Percentiles rank a stretch among this genome's conserved stretches.
These are phyloP conservation scores for Salvelinus sp. DNA, from an alignment of 2,113 vertebrate species.

Conservation along the genomic window DNA sequence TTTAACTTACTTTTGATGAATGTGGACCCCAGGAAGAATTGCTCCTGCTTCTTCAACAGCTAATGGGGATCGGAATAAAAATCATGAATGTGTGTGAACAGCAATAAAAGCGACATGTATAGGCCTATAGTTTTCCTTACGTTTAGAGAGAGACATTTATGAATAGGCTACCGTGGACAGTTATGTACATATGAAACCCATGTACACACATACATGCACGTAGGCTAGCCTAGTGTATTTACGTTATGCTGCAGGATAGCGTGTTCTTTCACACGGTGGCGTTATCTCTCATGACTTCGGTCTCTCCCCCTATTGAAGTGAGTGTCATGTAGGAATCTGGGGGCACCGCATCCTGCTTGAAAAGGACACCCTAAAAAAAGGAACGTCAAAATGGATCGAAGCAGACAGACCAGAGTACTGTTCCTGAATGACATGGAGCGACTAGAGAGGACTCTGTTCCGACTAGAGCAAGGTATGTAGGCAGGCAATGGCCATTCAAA, in stretches of 20 bases:
- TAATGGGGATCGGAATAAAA: too few species aligned
- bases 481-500: background rate
- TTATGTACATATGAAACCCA: background rate
- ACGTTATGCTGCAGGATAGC: background rate
- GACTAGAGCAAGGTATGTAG: constrained; percentile 85
- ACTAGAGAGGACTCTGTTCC: constrained; percentile 83
- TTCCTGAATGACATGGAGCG: constrained; percentile 85
- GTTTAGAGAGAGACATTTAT: too few species aligned
- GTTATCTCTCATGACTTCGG: constrained; percentile 8
- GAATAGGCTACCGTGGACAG: background rate
- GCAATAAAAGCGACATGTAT: too few species aligned
- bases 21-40: too few species aligned
- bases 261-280: constrained; percentile 1
- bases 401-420: constrained; percentile 77
- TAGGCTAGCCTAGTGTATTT: background rate
- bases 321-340: constrained; percentile 34
- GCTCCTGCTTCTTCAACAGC: too few species aligned
- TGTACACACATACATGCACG: background rate
- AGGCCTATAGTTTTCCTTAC: too few species aligned
- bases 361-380: constrained; percentile 54
- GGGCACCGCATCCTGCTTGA: constrained; percentile 37
- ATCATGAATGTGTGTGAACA: too few species aligned
- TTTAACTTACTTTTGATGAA: too few species aligned
- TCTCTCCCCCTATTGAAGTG: constrained; percentile 50
- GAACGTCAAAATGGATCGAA: constrained; percentile 67